Evolutionary conservation across 2,888 invertebrate species (phyloP), one percentile per base, ranked within the genome.

Genomic region (Lasioglossum malachurum): DNA sequence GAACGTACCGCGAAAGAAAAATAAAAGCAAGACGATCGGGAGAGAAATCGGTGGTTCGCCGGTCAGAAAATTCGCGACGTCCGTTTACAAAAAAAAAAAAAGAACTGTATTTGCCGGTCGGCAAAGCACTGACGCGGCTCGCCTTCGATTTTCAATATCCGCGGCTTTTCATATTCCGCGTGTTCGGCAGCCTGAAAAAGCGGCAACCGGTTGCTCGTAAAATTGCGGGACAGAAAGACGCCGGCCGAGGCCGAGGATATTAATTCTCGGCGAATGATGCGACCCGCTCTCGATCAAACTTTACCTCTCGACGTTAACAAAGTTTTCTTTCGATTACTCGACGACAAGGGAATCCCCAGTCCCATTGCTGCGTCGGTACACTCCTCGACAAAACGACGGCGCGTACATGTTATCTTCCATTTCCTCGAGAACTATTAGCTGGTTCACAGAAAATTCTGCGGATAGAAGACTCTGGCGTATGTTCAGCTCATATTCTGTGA

Each of bases 271-370:
- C 57, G 60, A 86, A 77, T 80, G 77, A 83, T 77, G 53, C 74
- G 64, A 60, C 38, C 35, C 73, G 73, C 19, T 46, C 46, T 76
- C 83, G 75, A 73, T 84, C 73, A 81, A 80, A 49, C 73, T 78
- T 72, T 53, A 67, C 38, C 38, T 27, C 76, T 38, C 71, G n/a
- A 64, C 41, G 73, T 80, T 80, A 83, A 79, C 53, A 84, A 79
- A 79, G 84, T 84, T 87, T 82, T 82, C 84, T 79, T 87, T 82
- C 81, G n/a, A 79, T 84, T 82, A 82, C 79, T 41, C n/a, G 64
- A 46, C 27, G n/a, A 41, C 74, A 31, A 41, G 23, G 19, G 19
- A 57, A 53, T 38, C 69, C n/a, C 41, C 31, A 10, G 27, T 64
- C 73, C 31, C 35, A 19, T 72, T 71, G 38, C 10, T 1, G 10